Percentiles rank a stretch among this genome's conserved stretches.
phyloP scores from a whole-genome alignment of 2,888 invertebrate species.

The Eupithecia vulgata region DNA sequence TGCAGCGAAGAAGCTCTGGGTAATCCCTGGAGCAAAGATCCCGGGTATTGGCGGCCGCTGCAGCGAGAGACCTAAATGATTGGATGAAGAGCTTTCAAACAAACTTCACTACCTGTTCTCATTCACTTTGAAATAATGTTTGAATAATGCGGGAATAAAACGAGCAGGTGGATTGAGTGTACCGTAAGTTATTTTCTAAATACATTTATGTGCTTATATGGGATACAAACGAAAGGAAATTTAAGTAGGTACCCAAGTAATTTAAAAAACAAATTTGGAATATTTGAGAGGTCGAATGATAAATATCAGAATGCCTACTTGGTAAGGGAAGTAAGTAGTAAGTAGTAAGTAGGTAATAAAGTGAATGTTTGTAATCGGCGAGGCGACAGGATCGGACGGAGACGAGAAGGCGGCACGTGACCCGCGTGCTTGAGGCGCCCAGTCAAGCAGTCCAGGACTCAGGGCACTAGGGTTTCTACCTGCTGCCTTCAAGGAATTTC shows the following conservation, averaged over 20 bases:
- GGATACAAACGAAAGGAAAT: background rate
- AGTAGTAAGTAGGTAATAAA: slow-evolving; percentile 30
- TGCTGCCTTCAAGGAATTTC: background rate
- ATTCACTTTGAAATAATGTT: slow-evolving; percentile 23
- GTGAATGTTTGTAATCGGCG: slow-evolving; percentile 36
- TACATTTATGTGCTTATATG: background rate
- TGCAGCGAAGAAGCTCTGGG: too few species aligned
- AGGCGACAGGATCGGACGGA: slow-evolving; percentile 24
- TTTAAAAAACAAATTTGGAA: background rate
- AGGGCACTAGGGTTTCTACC: slow-evolving; percentile 4
- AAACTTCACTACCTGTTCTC: slow-evolving; percentile 28
- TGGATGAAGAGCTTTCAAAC: slow-evolving; percentile 36
- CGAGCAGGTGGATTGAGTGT: background rate
- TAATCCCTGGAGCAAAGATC: slow-evolving; percentile 36
- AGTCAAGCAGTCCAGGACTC: slow-evolving; percentile 7
- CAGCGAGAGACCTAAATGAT: slow-evolving; percentile 36
- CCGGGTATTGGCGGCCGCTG: slow-evolving; percentile 30
- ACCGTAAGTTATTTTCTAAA: background rate
- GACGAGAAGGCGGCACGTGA: slow-evolving; percentile 37
- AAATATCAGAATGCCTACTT: background rate
- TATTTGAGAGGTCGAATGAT: background rate
- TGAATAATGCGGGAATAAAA: slow-evolving; percentile 16
- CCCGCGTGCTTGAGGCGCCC: slow-evolving; percentile 19
- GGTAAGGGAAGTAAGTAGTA: background rate
- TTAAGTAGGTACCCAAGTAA: background rate